Conservation (phyloP, 2,797 vertebrate genomes). For the Prunella strophiata region DNA sequence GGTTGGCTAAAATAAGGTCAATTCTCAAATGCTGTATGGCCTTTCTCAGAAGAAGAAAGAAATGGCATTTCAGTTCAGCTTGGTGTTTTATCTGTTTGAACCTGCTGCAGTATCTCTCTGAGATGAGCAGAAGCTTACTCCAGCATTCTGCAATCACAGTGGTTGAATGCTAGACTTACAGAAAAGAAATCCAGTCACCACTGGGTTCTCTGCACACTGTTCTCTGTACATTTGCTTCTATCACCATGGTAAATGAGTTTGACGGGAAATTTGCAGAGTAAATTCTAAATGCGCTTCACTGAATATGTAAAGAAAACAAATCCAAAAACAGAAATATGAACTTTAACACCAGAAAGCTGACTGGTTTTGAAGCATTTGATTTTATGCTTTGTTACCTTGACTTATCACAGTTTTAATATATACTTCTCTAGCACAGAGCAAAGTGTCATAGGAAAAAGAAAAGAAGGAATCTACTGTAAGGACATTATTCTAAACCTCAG, state of each 20-base stretch:
- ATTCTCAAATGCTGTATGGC: not conserved
- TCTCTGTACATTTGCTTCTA: not conserved
- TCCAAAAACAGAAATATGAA: not conserved
- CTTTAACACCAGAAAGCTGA: not conserved
- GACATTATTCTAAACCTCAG: not conserved
- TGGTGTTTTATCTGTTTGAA: not conserved
- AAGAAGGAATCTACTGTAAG: not conserved
- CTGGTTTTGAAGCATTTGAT: not conserved
- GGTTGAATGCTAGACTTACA: not conserved
- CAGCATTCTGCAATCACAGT: not conserved
- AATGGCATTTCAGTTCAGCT: not conserved
- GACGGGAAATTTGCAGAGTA: not conserved
- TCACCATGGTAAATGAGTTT: not conserved
- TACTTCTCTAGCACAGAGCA: not conserved
- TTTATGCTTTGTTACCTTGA: not conserved
- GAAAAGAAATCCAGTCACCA: not conserved
- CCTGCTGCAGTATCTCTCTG: not conserved
- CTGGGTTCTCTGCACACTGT: not conserved
- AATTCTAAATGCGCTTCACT: not conserved
- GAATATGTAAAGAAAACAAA: not conserved
- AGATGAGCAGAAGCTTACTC: not conserved
- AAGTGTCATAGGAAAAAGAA: not conserved
- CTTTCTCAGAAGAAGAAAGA: not conserved
- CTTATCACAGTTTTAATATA: not conserved
- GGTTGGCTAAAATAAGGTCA: not conserved